Evolutionary conservation across 2,797 vertebrate genomes (phyloP).

Genomic region (Fratercula arctica): DNA sequence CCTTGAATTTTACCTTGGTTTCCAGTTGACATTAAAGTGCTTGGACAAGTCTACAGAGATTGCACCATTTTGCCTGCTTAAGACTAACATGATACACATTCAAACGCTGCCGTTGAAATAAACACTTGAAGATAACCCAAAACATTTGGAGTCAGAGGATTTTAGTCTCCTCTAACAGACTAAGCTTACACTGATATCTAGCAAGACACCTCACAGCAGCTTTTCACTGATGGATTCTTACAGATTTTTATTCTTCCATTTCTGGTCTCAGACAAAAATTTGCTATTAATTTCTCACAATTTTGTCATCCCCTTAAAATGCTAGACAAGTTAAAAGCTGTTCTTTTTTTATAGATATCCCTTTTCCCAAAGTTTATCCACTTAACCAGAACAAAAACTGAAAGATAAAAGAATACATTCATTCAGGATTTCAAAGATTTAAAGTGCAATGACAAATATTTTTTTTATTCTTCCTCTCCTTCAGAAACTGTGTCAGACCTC

Average conservation of each 20-base stretch:
- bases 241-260: conserved; percentile 8
- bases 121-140: neutral
- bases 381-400: neutral
- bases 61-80: neutral
- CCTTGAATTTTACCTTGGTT: neutral
- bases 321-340: neutral
- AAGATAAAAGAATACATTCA: neutral
- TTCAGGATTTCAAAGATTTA: neutral
- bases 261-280: neutral
- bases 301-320: neutral
- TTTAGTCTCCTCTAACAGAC: neutral
- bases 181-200: neutral
- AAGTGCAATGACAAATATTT: neutral
- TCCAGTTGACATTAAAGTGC: neutral
- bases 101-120: neutral
- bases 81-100: neutral
- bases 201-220: neutral
- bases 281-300: neutral
- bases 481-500: neutral
- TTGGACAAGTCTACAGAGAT: neutral
- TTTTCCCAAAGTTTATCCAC: neutral
- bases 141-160: neutral
- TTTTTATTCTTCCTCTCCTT: neutral
- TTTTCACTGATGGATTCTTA: neutral
- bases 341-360: neutral